Evolutionary conservation across 2,888 invertebrate species (phyloP).

Genomic region (Perithous albicinctus): DNA sequence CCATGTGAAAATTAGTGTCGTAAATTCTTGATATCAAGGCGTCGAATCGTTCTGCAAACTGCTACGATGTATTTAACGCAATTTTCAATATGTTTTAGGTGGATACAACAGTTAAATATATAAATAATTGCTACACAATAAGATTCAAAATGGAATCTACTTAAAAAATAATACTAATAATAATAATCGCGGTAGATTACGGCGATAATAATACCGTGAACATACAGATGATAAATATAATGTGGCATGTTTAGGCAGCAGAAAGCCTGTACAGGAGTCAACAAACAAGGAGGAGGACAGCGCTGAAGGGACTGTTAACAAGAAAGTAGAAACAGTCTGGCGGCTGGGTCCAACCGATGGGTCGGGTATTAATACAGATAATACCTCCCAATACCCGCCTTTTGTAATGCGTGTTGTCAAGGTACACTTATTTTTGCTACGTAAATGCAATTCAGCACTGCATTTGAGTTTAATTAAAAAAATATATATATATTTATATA

Average conservation of each 20-base stretch:
- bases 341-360: conserved; percentile 79
- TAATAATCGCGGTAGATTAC: conserved; percentile 55
- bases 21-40: conserved; percentile 31
- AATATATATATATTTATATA: no score
- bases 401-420: conserved; percentile 83
- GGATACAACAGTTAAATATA: conserved; percentile 64
- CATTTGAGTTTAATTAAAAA: conserved; percentile 55
- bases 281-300: conserved; percentile 75
- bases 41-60: conserved; percentile 43
- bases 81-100: conserved; percentile 75
- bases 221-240: conserved; percentile 70
- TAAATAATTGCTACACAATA: conserved; percentile 41
- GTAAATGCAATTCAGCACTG: conserved; percentile 71
- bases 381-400: conserved; percentile 81
- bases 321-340: conserved; percentile 79
- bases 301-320: conserved; percentile 72
- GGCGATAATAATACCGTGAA: conserved; percentile 56
- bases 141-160: conserved; percentile 46
- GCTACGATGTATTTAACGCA: conserved; percentile 68
- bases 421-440: conserved; percentile 78
- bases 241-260: conserved; percentile 82
- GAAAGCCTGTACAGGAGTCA: conserved; percentile 78
- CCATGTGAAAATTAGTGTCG: conserved; percentile 1
- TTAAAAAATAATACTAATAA: conserved; percentile 12
- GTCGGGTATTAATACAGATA: conserved; percentile 80